phyloP scores from a whole-genome alignment of 2,797 vertebrate species.

The Sebastes trivittatus region DNA sequence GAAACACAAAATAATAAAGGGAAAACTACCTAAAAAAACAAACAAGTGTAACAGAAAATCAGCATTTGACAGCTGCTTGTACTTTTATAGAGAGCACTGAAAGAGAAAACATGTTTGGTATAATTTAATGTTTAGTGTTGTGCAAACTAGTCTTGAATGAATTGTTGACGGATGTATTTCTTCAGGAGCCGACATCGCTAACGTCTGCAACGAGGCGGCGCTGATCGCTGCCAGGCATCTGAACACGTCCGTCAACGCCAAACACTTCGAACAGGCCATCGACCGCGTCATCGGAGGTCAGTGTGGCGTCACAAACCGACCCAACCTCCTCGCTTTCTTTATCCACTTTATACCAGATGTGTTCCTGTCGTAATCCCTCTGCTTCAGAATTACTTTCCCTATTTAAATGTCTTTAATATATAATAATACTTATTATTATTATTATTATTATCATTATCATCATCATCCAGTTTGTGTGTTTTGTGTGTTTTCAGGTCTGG shows the following conservation, averaged over 20 bases:
- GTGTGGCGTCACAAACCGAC: background rate
- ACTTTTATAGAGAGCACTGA: too few relatives aligned
- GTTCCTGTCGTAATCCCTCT: background rate
- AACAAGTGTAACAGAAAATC: too few relatives aligned
- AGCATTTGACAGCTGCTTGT: too few relatives aligned
- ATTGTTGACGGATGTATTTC: background rate
- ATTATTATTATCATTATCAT: too few relatives aligned
- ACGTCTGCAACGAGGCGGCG: slow-evolving; percentile 85
- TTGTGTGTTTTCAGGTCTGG: slow-evolving; percentile 74
- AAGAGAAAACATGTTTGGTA: background rate
- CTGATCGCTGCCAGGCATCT: slow-evolving; percentile 82
- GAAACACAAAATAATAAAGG: too few relatives aligned
- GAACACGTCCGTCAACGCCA: slow-evolving; percentile 61
- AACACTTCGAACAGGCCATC: slow-evolving; percentile 85
- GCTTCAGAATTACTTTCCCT: too few relatives aligned
- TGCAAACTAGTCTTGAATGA: background rate
- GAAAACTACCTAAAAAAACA: too few relatives aligned
- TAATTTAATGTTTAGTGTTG: background rate
- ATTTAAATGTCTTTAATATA: too few relatives aligned
- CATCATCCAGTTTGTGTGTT: background rate
- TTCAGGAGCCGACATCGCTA: slow-evolving; percentile 80
- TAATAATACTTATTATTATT: too few relatives aligned
- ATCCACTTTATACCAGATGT: background rate
- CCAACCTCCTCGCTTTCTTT: background rate
- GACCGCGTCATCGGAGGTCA: slow-evolving; percentile 86